Evolutionary conservation across 1,140 invertebrate genomes (phyloP).

Genomic region (Nephila pilipes): DNA sequence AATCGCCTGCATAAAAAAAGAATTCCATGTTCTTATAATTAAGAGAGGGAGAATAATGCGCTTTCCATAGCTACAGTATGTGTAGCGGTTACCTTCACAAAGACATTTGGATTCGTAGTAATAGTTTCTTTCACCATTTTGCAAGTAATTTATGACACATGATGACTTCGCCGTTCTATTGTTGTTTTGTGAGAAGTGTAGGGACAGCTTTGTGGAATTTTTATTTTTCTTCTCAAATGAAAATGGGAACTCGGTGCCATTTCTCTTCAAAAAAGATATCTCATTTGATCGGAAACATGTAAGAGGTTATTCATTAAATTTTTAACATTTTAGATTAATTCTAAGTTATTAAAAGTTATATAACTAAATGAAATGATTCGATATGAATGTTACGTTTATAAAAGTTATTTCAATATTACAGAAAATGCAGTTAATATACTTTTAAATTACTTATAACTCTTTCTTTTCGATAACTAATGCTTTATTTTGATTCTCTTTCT

Average conservation of each 20-base stretch:
- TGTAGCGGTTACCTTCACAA: constrained; percentile 3
- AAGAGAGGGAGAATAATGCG: neutral
- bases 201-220: neutral
- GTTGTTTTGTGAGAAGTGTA: neutral
- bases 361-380: too few species aligned
- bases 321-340: too few species aligned
- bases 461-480: too few species aligned
- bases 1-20: constrained; percentile 18
- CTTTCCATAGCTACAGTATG: neutral
- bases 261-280: neutral
- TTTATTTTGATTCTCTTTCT: too few species aligned
- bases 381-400: too few species aligned
- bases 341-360: too few species aligned
- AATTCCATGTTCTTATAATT: constrained; percentile 24
- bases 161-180: constrained; percentile 8
- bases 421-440: too few species aligned
- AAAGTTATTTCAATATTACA: too few species aligned
- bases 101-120: neutral
- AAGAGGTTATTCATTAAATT: too few species aligned
- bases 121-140: neutral
- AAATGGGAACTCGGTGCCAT: neutral
- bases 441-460: too few species aligned
- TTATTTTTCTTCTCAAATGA: neutral
- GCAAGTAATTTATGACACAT: neutral
- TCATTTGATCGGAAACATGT: too few species aligned